A percentile compares a stretch with the other conserved stretches of the same genome.
phyloP scores from a whole-genome alignment of 2,888 invertebrate species.

The Anaspis maculata region DNA sequence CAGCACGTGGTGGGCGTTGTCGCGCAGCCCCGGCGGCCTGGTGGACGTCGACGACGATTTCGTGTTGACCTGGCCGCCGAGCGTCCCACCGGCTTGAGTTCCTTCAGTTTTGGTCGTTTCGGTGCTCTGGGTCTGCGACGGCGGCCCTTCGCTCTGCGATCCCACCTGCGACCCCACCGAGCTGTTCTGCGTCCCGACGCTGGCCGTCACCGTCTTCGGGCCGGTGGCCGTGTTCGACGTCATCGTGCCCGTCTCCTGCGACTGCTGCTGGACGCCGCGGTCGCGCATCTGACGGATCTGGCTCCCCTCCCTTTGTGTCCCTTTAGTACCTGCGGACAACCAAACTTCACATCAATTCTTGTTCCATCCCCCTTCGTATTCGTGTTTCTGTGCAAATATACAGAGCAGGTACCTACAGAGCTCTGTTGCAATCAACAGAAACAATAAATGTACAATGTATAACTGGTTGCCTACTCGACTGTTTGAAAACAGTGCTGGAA shows the following conservation, averaged over 20 bases:
- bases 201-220: constrained; percentile 56
- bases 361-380: no score
- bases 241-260: constrained; percentile 62
- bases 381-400: no score
- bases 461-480: no score
- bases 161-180: constrained; percentile 55
- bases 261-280: constrained; percentile 54
- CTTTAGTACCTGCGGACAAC: constrained; percentile 36
- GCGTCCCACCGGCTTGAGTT: constrained; percentile 72
- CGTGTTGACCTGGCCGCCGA: constrained; percentile 49
- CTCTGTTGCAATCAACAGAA: no score
- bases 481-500: no score
- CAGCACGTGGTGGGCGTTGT: constrained; percentile 43
- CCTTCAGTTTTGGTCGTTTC: constrained; percentile 68
- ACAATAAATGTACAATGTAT: no score
- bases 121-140: constrained; percentile 38
- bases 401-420: no score
- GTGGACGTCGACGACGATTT: constrained; percentile 55
- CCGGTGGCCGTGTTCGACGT: constrained; percentile 55
- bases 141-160: no score
- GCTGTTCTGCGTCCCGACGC: constrained; percentile 62
- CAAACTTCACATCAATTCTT: no score
- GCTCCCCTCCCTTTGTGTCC: constrained; percentile 40
- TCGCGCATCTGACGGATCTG: constrained; percentile 39
- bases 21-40: constrained; percentile 33